Evolutionary conservation across 2,113 vertebrate genomes (phyloP).

Genomic region (Patagioenas fasciata): DNA sequence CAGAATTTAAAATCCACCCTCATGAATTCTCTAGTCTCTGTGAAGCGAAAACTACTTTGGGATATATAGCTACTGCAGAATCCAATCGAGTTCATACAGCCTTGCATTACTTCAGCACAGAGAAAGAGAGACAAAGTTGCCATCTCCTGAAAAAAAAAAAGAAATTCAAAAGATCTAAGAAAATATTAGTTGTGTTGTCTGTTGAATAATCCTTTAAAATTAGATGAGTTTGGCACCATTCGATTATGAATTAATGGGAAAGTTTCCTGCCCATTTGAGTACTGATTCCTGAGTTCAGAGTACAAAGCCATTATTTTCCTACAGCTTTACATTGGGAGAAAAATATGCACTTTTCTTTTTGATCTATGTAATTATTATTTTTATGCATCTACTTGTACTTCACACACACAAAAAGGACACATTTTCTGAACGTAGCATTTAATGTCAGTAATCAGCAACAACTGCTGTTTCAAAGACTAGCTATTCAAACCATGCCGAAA

Average conservation of each 20-base stretch:
- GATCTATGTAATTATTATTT: background rate
- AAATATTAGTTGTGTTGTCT: background rate
- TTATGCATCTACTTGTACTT: background rate
- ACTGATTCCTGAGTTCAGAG: background rate
- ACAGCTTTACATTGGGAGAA: background rate
- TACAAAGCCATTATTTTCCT: background rate
- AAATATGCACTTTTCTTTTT: background rate
- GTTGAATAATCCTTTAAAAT: background rate
- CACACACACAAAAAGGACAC: background rate
- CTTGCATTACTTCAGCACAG: background rate
- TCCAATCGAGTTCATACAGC: background rate
- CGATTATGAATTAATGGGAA: background rate
- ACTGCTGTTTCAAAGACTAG: background rate
- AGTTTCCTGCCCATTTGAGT: background rate
- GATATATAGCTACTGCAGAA: background rate
- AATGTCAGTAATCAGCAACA: background rate
- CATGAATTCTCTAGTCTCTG: background rate
- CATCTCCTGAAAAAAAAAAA: background rate
- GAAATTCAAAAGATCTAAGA: background rate
- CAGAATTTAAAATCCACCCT: background rate
- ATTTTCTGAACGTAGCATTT: conserved; percentile 1
- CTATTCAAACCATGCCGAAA: background rate
- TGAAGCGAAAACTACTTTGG: background rate
- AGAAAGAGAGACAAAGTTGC: background rate
- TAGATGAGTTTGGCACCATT: background rate